phyloP scores from a whole-genome alignment of 2,113 vertebrate species.

The Vulpes vulpes region DNA sequence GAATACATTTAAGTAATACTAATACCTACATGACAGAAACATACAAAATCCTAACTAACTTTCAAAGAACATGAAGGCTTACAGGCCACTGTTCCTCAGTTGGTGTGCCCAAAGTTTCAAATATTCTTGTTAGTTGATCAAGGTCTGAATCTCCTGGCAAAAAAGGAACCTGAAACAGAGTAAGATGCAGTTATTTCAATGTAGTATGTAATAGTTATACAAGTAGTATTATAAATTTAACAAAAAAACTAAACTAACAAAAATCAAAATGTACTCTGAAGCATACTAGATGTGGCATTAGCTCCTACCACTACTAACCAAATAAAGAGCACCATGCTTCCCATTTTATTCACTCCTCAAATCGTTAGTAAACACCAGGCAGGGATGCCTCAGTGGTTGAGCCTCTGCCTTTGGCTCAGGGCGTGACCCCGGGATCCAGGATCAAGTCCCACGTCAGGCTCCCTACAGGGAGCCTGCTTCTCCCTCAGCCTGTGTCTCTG shows the following conservation, averaged over 20 bases:
- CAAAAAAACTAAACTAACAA: constrained; percentile 40
- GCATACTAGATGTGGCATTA: neutral
- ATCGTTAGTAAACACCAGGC: neutral
- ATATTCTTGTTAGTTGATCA: constrained; percentile 97
- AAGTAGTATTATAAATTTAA: neutral
- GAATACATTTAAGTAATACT: neutral
- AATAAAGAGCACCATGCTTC: neutral
- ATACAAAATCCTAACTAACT: neutral
- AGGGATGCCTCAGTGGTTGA: too few relatives aligned
- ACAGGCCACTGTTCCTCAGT: constrained; percentile 98
- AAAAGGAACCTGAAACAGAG: constrained; percentile 93
- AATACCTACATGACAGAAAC: neutral
- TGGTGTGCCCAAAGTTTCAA: constrained; percentile 97
- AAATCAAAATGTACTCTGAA: constrained; percentile 45
- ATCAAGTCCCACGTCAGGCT: too few relatives aligned
- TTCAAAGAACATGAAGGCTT: constrained; percentile 78
- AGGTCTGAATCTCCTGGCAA: constrained; percentile 98
- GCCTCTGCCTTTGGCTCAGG: too few relatives aligned
- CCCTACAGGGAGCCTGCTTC: too few relatives aligned
- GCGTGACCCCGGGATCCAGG: too few relatives aligned
- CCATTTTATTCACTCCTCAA: constrained; percentile 33
- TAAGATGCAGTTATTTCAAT: constrained; percentile 11
- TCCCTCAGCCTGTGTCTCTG: too few relatives aligned
- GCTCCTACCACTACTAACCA: neutral
- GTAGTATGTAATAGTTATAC: constrained; percentile 22